phyloP scores from a whole-genome alignment of 2,888 invertebrate species.

The Ichneumoninae sp. region DNA sequence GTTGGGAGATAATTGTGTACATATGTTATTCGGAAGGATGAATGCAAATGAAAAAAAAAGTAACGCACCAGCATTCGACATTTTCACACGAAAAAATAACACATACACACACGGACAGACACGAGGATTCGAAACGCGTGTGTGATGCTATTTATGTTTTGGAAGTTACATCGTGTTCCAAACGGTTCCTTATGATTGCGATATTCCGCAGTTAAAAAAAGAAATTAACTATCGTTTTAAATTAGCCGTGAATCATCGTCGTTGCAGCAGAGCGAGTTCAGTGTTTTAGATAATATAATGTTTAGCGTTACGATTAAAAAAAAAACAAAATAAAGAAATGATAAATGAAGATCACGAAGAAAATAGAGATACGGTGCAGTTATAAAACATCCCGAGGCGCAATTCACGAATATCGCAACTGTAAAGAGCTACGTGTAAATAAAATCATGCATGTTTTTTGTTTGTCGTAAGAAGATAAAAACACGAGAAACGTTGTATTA shows the following conservation, averaged over 20 bases:
- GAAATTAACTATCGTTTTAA: conserved; percentile 53
- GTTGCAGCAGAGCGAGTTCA: conserved; percentile 61
- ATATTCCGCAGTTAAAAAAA: conserved; percentile 63
- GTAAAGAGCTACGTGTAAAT: conserved; percentile 67
- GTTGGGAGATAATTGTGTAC: conserved; percentile 83
- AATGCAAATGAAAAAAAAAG: conserved; percentile 75
- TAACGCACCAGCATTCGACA: conserved; percentile 78
- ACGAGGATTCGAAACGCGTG: conserved; percentile 78
- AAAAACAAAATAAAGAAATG: conserved; percentile 20
- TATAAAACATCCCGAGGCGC: conserved; percentile 22
- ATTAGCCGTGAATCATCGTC: conserved; percentile 43
- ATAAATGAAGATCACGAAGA: conserved; percentile 23
- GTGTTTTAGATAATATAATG: conserved; percentile 64
- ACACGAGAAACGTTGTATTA: conserved; percentile 71
- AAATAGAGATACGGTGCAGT: conserved; percentile 16
- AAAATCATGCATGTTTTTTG: conserved; percentile 63
- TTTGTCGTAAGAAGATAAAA: conserved; percentile 58
- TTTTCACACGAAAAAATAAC: conserved; percentile 19
- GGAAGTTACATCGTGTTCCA: conserved; percentile 79
- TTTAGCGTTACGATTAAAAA: conserved; percentile 51
- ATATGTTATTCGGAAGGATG: conserved; percentile 83
- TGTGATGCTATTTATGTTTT: conserved; percentile 76
- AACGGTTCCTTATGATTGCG: conserved; percentile 66
- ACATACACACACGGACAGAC: conserved; percentile 59
- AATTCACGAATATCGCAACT: conserved; percentile 65